Evolutionary conservation across 2,797 vertebrate species (phyloP), one percentile per base, ranked within the genome.

Genomic region (Syngnathus rostellatus): DNA sequence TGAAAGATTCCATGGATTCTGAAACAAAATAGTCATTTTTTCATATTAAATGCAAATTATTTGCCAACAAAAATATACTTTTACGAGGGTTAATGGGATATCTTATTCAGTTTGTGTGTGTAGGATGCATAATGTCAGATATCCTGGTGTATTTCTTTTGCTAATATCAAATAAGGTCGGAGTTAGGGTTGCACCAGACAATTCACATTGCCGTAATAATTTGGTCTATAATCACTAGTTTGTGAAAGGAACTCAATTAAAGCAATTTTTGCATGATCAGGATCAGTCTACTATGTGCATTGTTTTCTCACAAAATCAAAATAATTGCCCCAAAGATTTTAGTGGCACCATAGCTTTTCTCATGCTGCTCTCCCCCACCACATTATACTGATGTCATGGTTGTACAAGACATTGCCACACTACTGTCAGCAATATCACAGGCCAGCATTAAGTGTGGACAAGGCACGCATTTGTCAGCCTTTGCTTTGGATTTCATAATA

Each of bases 401-500:
- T 38, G 31, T 38, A 38, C 7, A 58, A 38, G 16, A 38, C 17
- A 54, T 54, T 12, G 9, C 21, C 53, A 54, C 12, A 10, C 23
- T 54, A 14, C 23, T 12, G 9, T 54, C 21, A 54, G 19, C 53
- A 51, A 14, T n/a, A 51, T 21, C n/a, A 51, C n/a, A 10, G 50
- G 23, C 5, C 8, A 25, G n/a, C 10, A 54, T 25, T 23, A 25
- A 54, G 53, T 54, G 53, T 23, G 21, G n/a, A 3, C 2, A 54
- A 23, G 14, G 53, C 21, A 11, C 25, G 21, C 14, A 31, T 31
- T 57, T 57, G 25, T 31, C 54, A 37, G 31, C 57, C 57, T 39
- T 59, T 59, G 38, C 39, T 21, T 61, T 62, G 53, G 70, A 68
- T 68, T 62, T 77, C 60, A 0, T 17, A 58, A 7, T 67, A 43